Conservation (phyloP, 1,140 invertebrate genomes). For the Heliconius nattereri region DNA sequence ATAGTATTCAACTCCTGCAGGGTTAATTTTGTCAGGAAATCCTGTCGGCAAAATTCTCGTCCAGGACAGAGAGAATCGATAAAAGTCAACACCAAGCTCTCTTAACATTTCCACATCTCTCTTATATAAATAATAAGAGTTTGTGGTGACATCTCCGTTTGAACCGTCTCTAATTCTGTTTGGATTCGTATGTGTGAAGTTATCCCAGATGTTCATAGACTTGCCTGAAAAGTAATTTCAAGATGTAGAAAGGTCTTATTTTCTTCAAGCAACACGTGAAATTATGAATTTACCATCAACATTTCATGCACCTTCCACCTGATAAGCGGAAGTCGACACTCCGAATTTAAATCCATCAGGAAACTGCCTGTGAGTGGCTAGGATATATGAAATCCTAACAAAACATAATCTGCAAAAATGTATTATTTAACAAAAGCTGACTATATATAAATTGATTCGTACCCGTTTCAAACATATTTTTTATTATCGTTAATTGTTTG, state of each 20-base stretch:
- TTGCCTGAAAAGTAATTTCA: not conserved
- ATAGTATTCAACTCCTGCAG: slow-evolving; percentile 1
- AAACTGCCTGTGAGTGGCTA: slow-evolving; percentile 29
- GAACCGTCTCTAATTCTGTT: not conserved
- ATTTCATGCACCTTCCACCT: slow-evolving; percentile 24
- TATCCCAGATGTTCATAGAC: not conserved
- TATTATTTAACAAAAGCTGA: too few relatives aligned
- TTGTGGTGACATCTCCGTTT: not conserved
- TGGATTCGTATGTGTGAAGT: not conserved
- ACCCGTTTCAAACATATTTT: too few relatives aligned
- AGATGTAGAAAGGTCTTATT: not conserved
- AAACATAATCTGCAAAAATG: not conserved
- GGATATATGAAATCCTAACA: not conserved
- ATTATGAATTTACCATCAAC: not conserved
- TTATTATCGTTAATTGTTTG: not conserved
- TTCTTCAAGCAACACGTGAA: not conserved
- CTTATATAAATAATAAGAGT: not conserved
- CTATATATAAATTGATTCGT: too few relatives aligned
- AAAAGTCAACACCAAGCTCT: not conserved
- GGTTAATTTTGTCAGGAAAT: not conserved
- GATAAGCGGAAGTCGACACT: slow-evolving; percentile 38
- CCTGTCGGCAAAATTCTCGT: not conserved
- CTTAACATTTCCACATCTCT: not conserved
- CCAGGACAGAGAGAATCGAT: not conserved
- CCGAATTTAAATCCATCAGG: slow-evolving; percentile 38